Evolutionary conservation across 2,113 vertebrate genomes (phyloP), one percentile per base, ranked within the genome.

Genomic region (Limanda limanda): DNA sequence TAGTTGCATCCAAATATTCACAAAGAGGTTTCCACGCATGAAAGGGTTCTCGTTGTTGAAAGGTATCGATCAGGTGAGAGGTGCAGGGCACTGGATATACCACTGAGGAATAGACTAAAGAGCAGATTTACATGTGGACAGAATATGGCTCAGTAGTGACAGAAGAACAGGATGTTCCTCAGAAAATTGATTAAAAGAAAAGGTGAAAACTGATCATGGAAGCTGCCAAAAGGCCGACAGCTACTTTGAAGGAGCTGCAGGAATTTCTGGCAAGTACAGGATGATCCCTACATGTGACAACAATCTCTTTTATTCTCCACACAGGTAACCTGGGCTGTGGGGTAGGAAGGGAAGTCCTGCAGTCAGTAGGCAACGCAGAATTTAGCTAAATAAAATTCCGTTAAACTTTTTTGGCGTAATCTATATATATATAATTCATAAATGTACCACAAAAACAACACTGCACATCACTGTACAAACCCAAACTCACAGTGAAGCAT

Each of bases 251-350:
- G 18, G 9, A 61, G 10, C 58, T 37, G 15, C 18, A 20, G 58
- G 58, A 37, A 61, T 37, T 35, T 37, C 27, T 37, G 27, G 58
- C 31, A 61, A 25, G 55, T 25, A 57, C 23, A 35, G 58, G 3
- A 20, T 12, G 58, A 25, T 27, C 57, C 58, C 31, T 61, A 61
- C 59, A 61, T 61, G 59, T 61, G 59, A 61, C 20, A n/a, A n/a
- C 59, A 61, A 61, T 62, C 59, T 37, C 59, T 20, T 13, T 10
- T 62, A 62, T 5, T 37, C 54, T 56, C 24, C 56, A 40, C 2
- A 31, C 31, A 31, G 31, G 31, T 31, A 35, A 48, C 17, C 14
- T 48, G 15, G 45, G 45, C 45, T 48, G 4, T 15, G 42, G 42
- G 42, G 42, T 15, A 45, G 35, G 31, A 35, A 35, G 31, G 31